phyloP scores from a whole-genome alignment of 1,140 invertebrate genomes.

The Stenopsyche tienmushanensis region DNA sequence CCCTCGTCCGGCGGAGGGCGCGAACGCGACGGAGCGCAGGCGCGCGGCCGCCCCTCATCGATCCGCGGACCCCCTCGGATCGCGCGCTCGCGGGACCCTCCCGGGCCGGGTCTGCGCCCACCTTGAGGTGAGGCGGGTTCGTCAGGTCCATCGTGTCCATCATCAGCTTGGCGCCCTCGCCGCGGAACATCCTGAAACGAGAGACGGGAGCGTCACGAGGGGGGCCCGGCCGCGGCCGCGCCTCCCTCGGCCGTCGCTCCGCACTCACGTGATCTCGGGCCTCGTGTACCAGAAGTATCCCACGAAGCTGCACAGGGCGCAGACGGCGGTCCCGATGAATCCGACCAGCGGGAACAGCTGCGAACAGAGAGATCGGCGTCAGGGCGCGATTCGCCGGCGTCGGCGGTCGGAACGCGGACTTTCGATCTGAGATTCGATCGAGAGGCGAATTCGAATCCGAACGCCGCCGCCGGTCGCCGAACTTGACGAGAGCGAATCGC shows the following conservation, averaged over 20 bases:
- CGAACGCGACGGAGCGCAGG: conserved; percentile 1
- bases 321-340: conserved; percentile 32
- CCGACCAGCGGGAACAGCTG: conserved; percentile 48
- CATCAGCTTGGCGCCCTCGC: conserved; percentile 34
- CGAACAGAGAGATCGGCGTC: conserved; percentile 25
- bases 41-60: conserved; percentile 11
- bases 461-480: too few species aligned
- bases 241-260: too few species aligned
- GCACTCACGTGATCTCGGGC: conserved; percentile 51
- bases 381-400: conserved; percentile 50
- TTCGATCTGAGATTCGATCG: too few species aligned
- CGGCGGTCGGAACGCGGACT: too few species aligned
- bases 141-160: conserved; percentile 49
- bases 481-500: too few species aligned
- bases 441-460: too few species aligned
- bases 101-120: conserved; percentile 39
- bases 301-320: conserved; percentile 33
- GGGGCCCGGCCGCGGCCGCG: too few species aligned
- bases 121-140: conserved; percentile 52
- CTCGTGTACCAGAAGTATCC: conserved; percentile 45
- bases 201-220: too few species aligned
- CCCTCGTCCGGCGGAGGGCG: conserved; percentile 12
- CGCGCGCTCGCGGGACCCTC: conserved; percentile 1
- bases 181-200: conserved; percentile 41
- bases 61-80: not conserved